Base-by-base conservation (phyloP, 2,797 vertebrate species). In the Myotis vivesi region DNA sequence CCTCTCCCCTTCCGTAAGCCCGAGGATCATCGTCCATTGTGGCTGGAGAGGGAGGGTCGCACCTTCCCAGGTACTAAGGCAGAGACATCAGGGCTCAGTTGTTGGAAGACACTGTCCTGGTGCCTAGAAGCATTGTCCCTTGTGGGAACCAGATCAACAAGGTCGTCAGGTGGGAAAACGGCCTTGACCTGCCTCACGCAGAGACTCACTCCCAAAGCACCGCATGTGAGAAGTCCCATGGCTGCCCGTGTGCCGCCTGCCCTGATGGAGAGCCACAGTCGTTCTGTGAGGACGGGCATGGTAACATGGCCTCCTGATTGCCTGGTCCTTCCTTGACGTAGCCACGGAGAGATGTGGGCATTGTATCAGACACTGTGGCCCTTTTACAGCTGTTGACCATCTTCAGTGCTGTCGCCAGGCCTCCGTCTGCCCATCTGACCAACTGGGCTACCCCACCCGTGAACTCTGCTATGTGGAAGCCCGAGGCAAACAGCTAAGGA, bases 221-320 rank as follows among this genome's bases (percentile, higher is more conserved):
- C 1, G 0, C 12, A 2, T 79, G 10, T 28, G 79, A 57, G 30
- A 23, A 5, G 28, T 49, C 46, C 51, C 36, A 12, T 1, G 20
- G 13, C 22, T 49, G n/a, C 30, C 28, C 1, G 7, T 5, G 2
- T 38, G n/a, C 25, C 8, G 7, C 6, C 6, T n/a, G 4, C 55
- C 11, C 36, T 10, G 13, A 53, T 0, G 0, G n/a, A 68, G 17
- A 51, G 8, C 69, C 25, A 41, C 0, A 1, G 6, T 13, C 25
- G 1, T 28, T 53, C 19, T 23, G 1, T 3, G 33, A 75, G 25
- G 68, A 64, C 9, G 62, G 33, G 22, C 1, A 12, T 1, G 16
- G 49, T 5, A 8, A 20, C 10, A 17, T 0, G 22, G 15, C 41
- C 20, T 33, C 38, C 87, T 30, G 6, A n/a, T 16, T 23, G 16